Evolutionary conservation across 2,797 vertebrate species (phyloP).

Genomic region (Peromyscus eremicus): DNA sequence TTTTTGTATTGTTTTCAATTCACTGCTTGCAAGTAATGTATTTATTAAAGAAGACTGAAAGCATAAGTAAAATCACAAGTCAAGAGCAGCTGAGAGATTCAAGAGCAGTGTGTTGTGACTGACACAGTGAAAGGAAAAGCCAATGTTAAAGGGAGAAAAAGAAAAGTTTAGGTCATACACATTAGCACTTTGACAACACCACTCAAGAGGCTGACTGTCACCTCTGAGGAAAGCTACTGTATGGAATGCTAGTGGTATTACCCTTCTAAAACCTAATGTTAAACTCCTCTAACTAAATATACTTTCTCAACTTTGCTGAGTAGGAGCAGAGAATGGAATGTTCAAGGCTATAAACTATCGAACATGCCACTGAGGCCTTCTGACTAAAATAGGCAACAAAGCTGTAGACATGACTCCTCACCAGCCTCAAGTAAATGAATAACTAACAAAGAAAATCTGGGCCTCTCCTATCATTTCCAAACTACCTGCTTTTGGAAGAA

Average conservation of each 20-base stretch:
- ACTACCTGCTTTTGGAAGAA: constrained; percentile 26
- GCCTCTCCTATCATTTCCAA: constrained; percentile 18
- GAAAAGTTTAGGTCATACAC: constrained; percentile 88
- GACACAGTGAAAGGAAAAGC: constrained; percentile 89
- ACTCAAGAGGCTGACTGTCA: constrained; percentile 89
- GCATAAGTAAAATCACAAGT: constrained; percentile 93
- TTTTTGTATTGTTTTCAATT: constrained; percentile 93
- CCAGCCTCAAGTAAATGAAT: not conserved
- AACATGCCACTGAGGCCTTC: constrained; percentile 31
- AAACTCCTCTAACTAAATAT: constrained; percentile 56
- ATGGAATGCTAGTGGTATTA: not conserved
- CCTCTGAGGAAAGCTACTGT: constrained; percentile 59
- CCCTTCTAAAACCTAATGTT: constrained; percentile 17
- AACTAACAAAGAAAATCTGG: constrained; percentile 44
- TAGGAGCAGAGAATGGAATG: constrained; percentile 51
- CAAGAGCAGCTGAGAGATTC: constrained; percentile 92
- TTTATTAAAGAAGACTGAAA: constrained; percentile 92
- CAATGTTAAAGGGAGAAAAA: constrained; percentile 88
- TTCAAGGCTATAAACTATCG: constrained; percentile 5
- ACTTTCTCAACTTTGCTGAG: not conserved
- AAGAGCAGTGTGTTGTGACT: constrained; percentile 93
- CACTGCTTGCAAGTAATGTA: constrained; percentile 94
- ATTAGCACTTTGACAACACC: constrained; percentile 90
- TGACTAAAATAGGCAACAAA: constrained; percentile 42
- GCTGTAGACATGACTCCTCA: not conserved